Evolutionary conservation across 1,140 invertebrate species (phyloP).

Genomic region (Trichonephila clavipes): DNA sequence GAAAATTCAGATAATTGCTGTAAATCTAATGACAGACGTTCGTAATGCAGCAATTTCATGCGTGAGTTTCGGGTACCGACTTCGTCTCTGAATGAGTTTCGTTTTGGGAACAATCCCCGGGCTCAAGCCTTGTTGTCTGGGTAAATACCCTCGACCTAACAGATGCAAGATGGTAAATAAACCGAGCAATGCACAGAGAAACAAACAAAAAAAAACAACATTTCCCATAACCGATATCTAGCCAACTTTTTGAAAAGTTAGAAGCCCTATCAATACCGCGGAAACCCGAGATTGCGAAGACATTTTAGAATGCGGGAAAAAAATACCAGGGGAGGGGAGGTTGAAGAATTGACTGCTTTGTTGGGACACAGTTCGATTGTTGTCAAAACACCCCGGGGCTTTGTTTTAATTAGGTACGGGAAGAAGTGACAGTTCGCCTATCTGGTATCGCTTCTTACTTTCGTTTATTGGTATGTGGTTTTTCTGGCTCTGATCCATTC

Average conservation of each 20-base stretch:
- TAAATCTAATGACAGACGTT: no score
- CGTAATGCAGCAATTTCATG: no score
- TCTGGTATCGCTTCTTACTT: conserved; percentile 62
- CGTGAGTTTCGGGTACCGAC: no score
- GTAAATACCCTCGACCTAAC: conserved; percentile 55
- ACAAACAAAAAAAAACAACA: background rate
- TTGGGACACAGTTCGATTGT: conserved; percentile 68
- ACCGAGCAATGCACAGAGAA: conserved; percentile 44
- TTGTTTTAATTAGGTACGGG: conserved; percentile 68
- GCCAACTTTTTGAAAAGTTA: conserved; percentile 34
- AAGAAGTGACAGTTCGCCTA: conserved; percentile 56
- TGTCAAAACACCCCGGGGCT: conserved; percentile 63
- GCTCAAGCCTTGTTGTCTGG: background rate
- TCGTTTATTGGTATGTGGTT: conserved; percentile 63
- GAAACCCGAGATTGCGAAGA: conserved; percentile 64
- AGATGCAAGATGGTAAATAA: conserved; percentile 63
- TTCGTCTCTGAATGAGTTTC: no score
- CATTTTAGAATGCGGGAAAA: conserved; percentile 70
- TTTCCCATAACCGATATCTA: conserved; percentile 53
- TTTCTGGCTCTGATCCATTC: conserved; percentile 15
- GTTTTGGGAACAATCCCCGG: conserved; percentile 46
- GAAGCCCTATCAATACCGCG: conserved; percentile 42
- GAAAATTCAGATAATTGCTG: no score
- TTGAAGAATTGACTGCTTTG: conserved; percentile 48
- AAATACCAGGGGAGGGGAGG: conserved; percentile 24